Evolutionary conservation across 37 sponge, comb jelly and placozoan species (phyloP), one percentile per base, ranked within the genome.

Genomic region (Beroe ovata): DNA sequence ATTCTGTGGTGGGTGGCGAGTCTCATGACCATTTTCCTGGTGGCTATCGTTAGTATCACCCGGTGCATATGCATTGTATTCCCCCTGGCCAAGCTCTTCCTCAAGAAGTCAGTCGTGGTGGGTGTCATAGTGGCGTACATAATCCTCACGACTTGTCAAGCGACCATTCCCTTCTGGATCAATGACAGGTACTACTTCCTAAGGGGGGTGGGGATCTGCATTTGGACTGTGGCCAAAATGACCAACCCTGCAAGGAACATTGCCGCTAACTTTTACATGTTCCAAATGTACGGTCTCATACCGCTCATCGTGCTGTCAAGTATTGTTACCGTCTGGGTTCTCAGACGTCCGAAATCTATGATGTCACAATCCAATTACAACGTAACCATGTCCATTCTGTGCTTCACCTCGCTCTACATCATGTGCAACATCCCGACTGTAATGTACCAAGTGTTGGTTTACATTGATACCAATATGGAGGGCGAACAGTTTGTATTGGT

Each of bases 11-110:
- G 32, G 26, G 6, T 11, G 37, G 18, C 20, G 8, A 34, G 18
- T 8, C 35, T 69, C 36, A 29, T 69, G 71, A 69, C 38, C 25
- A 34, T 69, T 14, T 69, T 69, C 38, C 36, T 69, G 71, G 71
- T 69, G 38, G 71, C 71, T 11, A 38, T 69, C 6, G 38, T 69
- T 3, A 69, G 71, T 34, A 69, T 69, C 19, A 69, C 71, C 36
- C 18, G 71, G 38, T 36, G 71, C 25, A 69, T 69, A 35, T 69
- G 71, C 38, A 69, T 69, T 20, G 25, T 25, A 3, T 69, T 69
- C 36, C 71, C 71, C 3, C 38, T 69, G 19, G 71, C 71, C 32
- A 69, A 34, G 38, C 36, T 69, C 26, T 69, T 36, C 25, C 71
- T 69, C 4, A 69, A 69, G 35, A 69, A 69, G 20, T 35, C 18